These are phyloP conservation scores for Haemorhous mexicanus DNA, from an alignment of 2,113 vertebrate species.

Conservation along the genomic window DNA sequence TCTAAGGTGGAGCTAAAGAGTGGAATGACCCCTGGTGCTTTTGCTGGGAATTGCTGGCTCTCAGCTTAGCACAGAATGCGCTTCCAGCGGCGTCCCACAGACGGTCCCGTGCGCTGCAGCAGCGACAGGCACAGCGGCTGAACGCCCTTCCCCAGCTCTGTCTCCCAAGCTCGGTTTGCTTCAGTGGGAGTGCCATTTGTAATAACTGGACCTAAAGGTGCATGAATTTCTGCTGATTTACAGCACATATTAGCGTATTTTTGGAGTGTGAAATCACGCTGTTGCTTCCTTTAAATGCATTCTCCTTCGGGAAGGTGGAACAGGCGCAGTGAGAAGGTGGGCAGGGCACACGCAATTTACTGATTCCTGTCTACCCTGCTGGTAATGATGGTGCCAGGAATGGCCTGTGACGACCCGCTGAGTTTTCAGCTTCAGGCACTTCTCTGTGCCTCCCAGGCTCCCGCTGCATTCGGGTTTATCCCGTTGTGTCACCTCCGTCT, in stretches of 20 bases:
- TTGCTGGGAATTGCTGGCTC: neutral
- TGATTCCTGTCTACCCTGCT: neutral
- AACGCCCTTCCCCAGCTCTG: too few species aligned
- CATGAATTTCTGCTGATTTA: neutral
- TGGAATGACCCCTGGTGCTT: constrained; percentile 69
- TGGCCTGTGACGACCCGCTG: neutral
- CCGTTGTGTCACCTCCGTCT: neutral
- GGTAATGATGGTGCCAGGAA: neutral
- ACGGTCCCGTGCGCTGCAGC: fast-evolving
- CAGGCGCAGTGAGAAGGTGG: neutral
- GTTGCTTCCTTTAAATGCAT: neutral
- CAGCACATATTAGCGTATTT: fast-evolving
- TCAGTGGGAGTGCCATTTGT: neutral
- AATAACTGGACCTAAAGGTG: neutral
- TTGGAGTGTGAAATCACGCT: neutral
- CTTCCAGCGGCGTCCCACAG: neutral
- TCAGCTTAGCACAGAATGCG: fast-evolving
- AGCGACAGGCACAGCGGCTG: neutral
- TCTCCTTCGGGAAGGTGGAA: neutral
- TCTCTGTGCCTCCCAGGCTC: neutral
- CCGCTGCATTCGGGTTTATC: neutral
- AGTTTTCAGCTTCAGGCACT: neutral
- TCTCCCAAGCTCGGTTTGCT: neutral
- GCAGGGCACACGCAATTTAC: neutral
- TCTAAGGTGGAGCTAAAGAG: neutral